Evolutionary conservation across 2,113 vertebrate species (phyloP).

Genomic region (Phalacrocorax carbo): DNA sequence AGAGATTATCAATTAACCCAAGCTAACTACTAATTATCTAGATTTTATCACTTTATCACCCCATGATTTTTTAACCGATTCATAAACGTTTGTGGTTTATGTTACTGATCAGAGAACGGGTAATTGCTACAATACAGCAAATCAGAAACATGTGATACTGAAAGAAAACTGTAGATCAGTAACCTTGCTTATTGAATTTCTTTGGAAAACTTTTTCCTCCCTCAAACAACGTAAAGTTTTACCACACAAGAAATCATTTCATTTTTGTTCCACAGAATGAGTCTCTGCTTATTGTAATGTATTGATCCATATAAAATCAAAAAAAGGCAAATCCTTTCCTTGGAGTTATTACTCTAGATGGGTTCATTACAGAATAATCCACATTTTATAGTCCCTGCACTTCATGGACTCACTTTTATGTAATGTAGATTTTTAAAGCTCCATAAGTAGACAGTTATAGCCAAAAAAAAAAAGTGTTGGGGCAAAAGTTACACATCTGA

Average conservation of each 20-base stretch:
- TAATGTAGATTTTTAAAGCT: not conserved
- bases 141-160: not conserved
- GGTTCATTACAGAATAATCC: not conserved
- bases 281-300: not conserved
- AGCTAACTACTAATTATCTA: not conserved
- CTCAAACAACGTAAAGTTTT: not conserved
- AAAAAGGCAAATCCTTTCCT: not conserved
- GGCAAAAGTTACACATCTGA: not conserved
- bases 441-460: not conserved
- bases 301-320: not conserved
- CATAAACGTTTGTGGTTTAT: not conserved
- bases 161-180: not conserved
- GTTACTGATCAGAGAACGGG: not conserved
- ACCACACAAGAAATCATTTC: not conserved
- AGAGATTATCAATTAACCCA: not conserved
- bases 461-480: not conserved
- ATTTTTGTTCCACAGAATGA: not conserved
- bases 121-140: not conserved
- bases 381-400: not conserved
- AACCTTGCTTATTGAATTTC: not conserved
- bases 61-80: accelerated
- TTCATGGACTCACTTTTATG: not conserved
- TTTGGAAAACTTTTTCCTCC: not conserved
- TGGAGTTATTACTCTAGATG: not conserved
- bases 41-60: not conserved